Base-by-base conservation (phyloP, 2,888 invertebrate genomes). In the Polietes domitor region DNA sequence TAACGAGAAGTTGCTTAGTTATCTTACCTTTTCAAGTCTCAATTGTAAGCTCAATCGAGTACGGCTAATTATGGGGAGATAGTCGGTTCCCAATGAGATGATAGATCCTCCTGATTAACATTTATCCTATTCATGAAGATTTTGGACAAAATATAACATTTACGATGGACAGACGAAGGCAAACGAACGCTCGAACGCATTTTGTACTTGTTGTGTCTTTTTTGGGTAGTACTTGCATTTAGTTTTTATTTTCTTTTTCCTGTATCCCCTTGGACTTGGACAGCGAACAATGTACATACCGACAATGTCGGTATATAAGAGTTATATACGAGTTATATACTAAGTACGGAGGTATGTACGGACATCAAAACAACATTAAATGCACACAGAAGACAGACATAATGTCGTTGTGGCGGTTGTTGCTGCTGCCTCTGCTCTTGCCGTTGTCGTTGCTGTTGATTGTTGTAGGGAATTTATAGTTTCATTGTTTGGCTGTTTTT, bases 401-500 rank as follows among this genome's bases (percentile, higher is more conserved):
- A 53, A 53, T 53, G 53, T 53, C 53, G 53, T 53, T 53, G 17
- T 19, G 10, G 7, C 6, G 10, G 9, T 12, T n/a, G 47, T 10
- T 26, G 26, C 1, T 58, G 10, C 1, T 61, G 28, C 1, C 4
- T 5, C 10, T 43, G 24, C 10, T 41, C 7, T 24, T 68, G 68
- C 1, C 41, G 65, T 61, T 61, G 10, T 41, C 10, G 65, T 10
- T 65, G 12, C 12, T 63, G 9, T 15, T 50, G 6, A 70, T 24
- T 74, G 55, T 63, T 80, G 77, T 50, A 70, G 71, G 58, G 74
- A 83, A 80, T 71, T 80, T 77, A 71, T 71, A 80, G 63, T 65
- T 80, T 32, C 75, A 80, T 80, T 80, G 80, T 77, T 63, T 63
- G 58, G 12, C 19, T 12, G 26, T n/a, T 61, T 26, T 7, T 28